Conservation (phyloP, 2,888 invertebrate genomes). For the Pandemis cinnamomeana region DNA sequence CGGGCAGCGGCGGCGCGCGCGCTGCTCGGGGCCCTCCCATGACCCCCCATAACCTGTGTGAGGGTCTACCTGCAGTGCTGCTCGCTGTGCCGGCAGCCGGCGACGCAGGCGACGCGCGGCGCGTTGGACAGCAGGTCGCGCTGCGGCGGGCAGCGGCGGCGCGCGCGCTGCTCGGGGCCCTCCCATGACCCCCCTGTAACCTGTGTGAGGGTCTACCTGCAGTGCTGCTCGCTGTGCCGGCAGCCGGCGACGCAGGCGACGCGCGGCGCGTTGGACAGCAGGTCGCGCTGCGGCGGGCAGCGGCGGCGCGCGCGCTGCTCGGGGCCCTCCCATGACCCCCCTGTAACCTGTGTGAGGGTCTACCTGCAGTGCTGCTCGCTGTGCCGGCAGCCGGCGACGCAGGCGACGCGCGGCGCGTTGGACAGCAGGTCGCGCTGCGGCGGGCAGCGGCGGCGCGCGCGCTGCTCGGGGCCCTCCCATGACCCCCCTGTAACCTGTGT, state of each 20-base stretch:
- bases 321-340: constrained; percentile 62
- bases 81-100: constrained; percentile 65
- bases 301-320: constrained; percentile 56
- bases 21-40: constrained; percentile 65
- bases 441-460: constrained; percentile 57
- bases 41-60: too few relatives aligned
- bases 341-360: too few relatives aligned
- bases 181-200: constrained; percentile 67
- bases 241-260: constrained; percentile 70
- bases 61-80: constrained; percentile 60
- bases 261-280: constrained; percentile 71
- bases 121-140: constrained; percentile 70
- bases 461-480: constrained; percentile 65
- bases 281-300: constrained; percentile 62
- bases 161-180: constrained; percentile 56
- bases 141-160: constrained; percentile 56
- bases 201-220: too few relatives aligned
- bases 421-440: constrained; percentile 67
- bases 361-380: constrained; percentile 62
- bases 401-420: constrained; percentile 69
- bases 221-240: constrained; percentile 66
- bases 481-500: too few relatives aligned
- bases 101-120: constrained; percentile 71
- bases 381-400: constrained; percentile 68
- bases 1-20: constrained; percentile 57